phyloP scores from a whole-genome alignment of 2,797 vertebrate genomes.

The Thaleichthys pacificus region DNA sequence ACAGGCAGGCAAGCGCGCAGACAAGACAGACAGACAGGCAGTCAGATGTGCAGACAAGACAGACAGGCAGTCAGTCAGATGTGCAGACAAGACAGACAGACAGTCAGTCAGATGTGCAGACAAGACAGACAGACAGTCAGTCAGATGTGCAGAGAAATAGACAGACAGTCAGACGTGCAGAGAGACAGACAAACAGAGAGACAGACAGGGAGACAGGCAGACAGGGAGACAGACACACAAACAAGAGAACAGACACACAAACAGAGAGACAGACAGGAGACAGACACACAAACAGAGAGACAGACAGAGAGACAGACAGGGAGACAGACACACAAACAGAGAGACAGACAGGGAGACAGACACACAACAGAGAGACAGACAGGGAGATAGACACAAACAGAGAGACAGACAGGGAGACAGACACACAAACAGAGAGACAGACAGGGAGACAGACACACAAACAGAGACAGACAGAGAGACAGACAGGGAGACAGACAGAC shows the following conservation, averaged over 20 bases:
- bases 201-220: too few species aligned
- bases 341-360: too few species aligned
- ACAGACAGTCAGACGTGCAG: background rate
- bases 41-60: too few species aligned
- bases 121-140: too few species aligned
- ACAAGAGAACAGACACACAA: background rate
- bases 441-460: too few species aligned
- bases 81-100: background rate
- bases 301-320: background rate
- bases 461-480: too few species aligned
- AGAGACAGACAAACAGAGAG: background rate
- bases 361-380: too few species aligned
- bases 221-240: background rate
- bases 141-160: too few species aligned
- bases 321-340: background rate
- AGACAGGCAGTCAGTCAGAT: background rate
- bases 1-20: constrained; percentile 4
- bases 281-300: background rate
- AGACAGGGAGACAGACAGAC: too few species aligned
- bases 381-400: background rate
- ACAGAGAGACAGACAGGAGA: background rate
- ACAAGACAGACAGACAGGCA: background rate
- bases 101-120: background rate
- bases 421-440: too few species aligned
- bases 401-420: too few species aligned